Base-by-base conservation (phyloP, 1,140 invertebrate species). In the Lucilia cuprina region DNA sequence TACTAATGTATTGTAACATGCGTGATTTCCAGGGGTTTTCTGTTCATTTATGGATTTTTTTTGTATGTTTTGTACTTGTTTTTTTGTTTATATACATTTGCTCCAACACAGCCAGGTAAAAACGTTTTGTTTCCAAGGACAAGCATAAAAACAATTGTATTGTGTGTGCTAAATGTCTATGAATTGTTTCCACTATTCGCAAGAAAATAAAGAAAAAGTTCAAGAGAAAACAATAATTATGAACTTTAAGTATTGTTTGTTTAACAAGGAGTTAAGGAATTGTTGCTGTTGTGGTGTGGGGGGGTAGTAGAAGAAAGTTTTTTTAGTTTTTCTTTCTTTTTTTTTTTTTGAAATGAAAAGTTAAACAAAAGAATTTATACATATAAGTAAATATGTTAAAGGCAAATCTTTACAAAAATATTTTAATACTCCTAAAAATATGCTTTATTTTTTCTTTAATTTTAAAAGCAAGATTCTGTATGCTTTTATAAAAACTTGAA, bases 141-240 rank as follows among this genome's bases (percentile, higher is more conserved):
- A 60, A 17, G 55, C 7, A 60, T 60, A 60, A 5, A 60, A 14
- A 60, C 55, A 60, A 60, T 60, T 60, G 55, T 60, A 60, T 60
- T 60, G 55, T 60, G 55, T 60, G 55, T 60, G 55, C 55, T 60
- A 60, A 60, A 60, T 60, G 55, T 60, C 55, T 60, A 60, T 60
- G 55, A 60, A 60, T 60, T 60, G 55, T 60, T 60, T 60, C n/a
- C 55, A 60, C 55, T 60, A n/a, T 60, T 60, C 14, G n/a, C 14
- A 60, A 60, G n/a, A 60, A 60, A 7, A 55, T 5, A 55, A 55
- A 55, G 17, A 55, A 55, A 17, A 60, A 60, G 55, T 60, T 60
- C 55, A 60, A 60, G 55, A 60, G 55, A 60, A 60, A 60, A 60
- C n/a, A 60, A 60, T 60, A 60, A 60, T 60, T 60, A 60, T 17